These are phyloP conservation scores for Lethocerus indicus DNA, from an alignment of 1,140 invertebrate species.

Conservation along the genomic window DNA sequence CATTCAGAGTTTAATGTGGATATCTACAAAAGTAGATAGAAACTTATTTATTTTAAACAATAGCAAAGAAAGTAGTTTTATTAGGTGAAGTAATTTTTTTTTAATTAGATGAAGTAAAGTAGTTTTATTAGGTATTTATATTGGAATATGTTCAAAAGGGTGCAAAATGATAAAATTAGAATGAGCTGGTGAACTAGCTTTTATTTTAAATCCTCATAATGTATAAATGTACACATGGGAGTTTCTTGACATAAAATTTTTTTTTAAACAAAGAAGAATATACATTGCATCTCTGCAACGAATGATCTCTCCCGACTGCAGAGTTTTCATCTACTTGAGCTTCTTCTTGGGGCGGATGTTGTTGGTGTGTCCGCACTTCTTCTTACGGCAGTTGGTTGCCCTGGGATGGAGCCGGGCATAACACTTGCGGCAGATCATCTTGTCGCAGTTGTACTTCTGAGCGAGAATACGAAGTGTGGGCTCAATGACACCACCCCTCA, in stretches of 20 bases:
- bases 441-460: conserved; percentile 99
- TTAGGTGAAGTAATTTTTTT: too few relatives aligned
- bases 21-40: too few relatives aligned
- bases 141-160: too few relatives aligned
- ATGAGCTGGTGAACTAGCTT: background rate
- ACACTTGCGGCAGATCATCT: conserved; percentile 99
- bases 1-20: too few relatives aligned
- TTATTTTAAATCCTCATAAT: background rate
- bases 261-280: conserved; percentile 4
- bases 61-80: too few relatives aligned
- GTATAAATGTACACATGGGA: background rate
- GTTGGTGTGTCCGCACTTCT: conserved; percentile 98
- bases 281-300: too few relatives aligned
- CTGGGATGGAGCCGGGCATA: conserved; percentile 95
- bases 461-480: conserved; percentile 90
- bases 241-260: background rate
- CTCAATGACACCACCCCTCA: conserved; percentile 90
- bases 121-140: too few relatives aligned
- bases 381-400: conserved; percentile 98
- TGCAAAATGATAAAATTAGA: background rate
- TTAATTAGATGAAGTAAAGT: too few relatives aligned
- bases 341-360: conserved; percentile 99
- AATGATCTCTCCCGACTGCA: too few relatives aligned
- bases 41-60: too few relatives aligned
- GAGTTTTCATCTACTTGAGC: conserved; percentile 94